Evolutionary conservation across 2,888 invertebrate species (phyloP).

Genomic region (Vesta saturnalis): DNA sequence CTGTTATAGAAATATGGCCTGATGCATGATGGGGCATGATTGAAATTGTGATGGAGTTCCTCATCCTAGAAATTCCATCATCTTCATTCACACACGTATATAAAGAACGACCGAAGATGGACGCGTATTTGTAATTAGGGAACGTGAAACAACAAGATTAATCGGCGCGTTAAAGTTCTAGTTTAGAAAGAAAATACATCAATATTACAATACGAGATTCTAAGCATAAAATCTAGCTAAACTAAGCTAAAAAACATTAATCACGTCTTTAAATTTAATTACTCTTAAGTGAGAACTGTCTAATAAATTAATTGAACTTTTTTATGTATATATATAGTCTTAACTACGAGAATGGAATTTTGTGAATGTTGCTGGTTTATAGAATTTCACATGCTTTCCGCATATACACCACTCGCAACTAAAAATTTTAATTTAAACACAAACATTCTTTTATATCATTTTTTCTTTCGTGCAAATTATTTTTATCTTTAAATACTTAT

Average conservation of each 20-base stretch:
- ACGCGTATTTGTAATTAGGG: constrained; percentile 25
- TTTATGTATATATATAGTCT: background rate
- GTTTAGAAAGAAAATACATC: constrained; percentile 9
- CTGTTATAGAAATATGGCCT: constrained; percentile 24
- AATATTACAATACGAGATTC: constrained; percentile 14
- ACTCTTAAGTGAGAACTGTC: constrained; percentile 15
- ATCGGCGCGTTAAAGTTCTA: constrained; percentile 18
- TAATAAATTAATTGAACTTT: constrained; percentile 15
- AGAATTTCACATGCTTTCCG: constrained; percentile 5
- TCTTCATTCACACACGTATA: constrained; percentile 8
- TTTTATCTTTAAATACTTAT: too few relatives aligned
- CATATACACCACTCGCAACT: too few relatives aligned
- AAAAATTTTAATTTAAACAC: too few relatives aligned
- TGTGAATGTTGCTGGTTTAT: constrained; percentile 10
- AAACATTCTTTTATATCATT: too few relatives aligned
- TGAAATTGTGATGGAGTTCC: constrained; percentile 33
- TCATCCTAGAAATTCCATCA: background rate
- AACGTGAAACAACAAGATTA: constrained; percentile 23
- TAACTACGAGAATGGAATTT: constrained; percentile 8
- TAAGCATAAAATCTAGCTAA: constrained; percentile 1
- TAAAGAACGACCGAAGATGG: constrained; percentile 24
- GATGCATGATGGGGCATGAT: constrained; percentile 32
- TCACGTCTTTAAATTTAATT: constrained; percentile 15
- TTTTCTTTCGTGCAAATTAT: too few relatives aligned
- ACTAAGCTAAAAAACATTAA: constrained; percentile 6